phyloP scores from a whole-genome alignment of 1,140 invertebrate species.

The Aphis gossypii region DNA sequence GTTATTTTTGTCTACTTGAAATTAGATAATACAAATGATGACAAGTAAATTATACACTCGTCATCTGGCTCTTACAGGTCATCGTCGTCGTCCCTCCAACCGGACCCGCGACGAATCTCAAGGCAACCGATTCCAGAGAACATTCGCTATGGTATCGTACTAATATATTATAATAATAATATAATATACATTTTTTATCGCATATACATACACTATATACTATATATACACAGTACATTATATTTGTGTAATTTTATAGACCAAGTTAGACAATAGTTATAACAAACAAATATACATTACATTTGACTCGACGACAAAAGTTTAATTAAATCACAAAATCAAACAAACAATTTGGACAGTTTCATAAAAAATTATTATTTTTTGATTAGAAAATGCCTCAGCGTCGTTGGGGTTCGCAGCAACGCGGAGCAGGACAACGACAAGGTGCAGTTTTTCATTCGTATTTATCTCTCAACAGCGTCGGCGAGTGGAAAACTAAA shows the following conservation, averaged over 20 bases:
- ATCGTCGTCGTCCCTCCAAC: background rate
- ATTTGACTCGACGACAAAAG: background rate
- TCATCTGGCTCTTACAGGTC: background rate
- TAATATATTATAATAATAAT: constrained; percentile 8
- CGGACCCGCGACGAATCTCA: constrained; percentile 36
- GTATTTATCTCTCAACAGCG: background rate
- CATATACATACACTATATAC: background rate
- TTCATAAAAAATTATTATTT: background rate
- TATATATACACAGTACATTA: background rate
- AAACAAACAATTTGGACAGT: background rate
- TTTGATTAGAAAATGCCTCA: background rate
- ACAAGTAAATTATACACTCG: constrained; percentile 22
- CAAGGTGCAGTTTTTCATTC: background rate
- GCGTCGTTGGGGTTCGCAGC: background rate
- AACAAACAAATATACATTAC: background rate
- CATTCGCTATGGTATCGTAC: background rate
- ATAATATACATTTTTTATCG: background rate
- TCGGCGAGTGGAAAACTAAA: background rate
- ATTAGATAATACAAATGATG: background rate
- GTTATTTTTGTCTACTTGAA: background rate
- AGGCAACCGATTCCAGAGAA: constrained; percentile 18
- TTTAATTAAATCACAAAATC: background rate
- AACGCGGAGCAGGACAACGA: too few relatives aligned
- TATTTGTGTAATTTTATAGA: background rate
- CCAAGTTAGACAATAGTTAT: background rate